Evolutionary conservation across 1,140 invertebrate species (phyloP).

Genomic region (Plectrocnemia conspersa): DNA sequence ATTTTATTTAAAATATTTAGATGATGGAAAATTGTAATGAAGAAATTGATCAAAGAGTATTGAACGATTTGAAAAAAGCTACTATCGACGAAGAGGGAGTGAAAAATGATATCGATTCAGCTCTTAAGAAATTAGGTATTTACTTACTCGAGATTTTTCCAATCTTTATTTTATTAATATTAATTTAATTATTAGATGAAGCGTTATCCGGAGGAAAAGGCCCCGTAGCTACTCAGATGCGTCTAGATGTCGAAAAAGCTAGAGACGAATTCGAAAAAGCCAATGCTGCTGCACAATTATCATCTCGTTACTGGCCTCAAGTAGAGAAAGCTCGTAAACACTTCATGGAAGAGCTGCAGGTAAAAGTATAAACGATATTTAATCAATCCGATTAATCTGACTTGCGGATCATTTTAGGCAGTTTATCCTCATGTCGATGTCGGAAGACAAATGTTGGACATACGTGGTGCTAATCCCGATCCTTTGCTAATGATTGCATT

Average conservation of each 20-base stretch:
- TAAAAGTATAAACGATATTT: background rate
- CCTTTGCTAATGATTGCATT: slow-evolving; percentile 25
- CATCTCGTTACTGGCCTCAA: slow-evolving; percentile 27
- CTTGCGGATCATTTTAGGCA: slow-evolving; percentile 6
- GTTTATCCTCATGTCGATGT: slow-evolving; percentile 21
- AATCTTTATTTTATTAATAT: background rate
- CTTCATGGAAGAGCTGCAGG: slow-evolving; percentile 68
- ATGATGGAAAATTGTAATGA: slow-evolving; percentile 28
- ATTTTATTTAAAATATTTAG: slow-evolving; percentile 21
- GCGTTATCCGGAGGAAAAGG: slow-evolving; percentile 9
- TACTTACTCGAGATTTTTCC: background rate
- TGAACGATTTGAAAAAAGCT: slow-evolving; percentile 24
- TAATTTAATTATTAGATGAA: slow-evolving; percentile 10
- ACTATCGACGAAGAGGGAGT: slow-evolving; percentile 19
- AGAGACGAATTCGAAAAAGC: slow-evolving; percentile 17
- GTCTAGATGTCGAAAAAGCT: slow-evolving; percentile 5
- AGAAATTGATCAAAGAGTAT: slow-evolving; percentile 20
- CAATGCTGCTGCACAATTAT: slow-evolving; percentile 18
- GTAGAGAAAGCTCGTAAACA: slow-evolving; percentile 63
- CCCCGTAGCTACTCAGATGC: slow-evolving; percentile 8
- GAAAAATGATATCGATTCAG: slow-evolving; percentile 13
- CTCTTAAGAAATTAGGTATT: slow-evolving; percentile 26
- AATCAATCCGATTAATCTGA: no score
- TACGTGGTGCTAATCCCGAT: slow-evolving; percentile 29
- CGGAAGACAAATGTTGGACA: slow-evolving; percentile 13